A percentile compares a stretch with the other conserved stretches of the same genome.
These are phyloP conservation scores for Shargacucullia verbasci DNA, from an alignment of 2,888 invertebrate species.

Conservation along the genomic window DNA sequence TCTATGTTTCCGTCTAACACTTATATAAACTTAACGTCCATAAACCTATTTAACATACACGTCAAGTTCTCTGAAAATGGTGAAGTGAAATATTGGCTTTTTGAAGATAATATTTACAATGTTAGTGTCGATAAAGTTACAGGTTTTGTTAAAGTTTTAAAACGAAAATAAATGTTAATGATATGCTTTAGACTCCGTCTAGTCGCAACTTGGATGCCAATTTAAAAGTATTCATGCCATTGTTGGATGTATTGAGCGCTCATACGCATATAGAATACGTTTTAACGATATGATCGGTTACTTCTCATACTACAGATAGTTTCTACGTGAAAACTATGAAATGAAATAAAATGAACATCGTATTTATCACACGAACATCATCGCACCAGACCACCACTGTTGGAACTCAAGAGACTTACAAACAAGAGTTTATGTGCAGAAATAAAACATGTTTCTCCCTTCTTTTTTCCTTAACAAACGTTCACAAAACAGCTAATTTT, in stretches of 20 bases:
- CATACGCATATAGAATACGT: no score
- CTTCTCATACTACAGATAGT: no score
- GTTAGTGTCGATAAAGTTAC: slow-evolving; percentile 1
- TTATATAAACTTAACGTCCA: slow-evolving; percentile 1
- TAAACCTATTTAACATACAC: slow-evolving; percentile 18
- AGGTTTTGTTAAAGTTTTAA: slow-evolving; percentile 8
- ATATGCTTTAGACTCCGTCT: neutral
- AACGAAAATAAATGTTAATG: neutral
- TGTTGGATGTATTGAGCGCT: slow-evolving; percentile 25
- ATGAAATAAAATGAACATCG: no score
- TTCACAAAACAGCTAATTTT: no score
- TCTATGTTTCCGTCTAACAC: slow-evolving; percentile 1
- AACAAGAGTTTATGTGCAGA: no score
- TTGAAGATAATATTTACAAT: slow-evolving; percentile 3
- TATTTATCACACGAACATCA: no score
- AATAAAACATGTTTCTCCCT: no score
- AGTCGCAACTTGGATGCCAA: slow-evolving; percentile 5
- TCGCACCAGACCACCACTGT: no score
- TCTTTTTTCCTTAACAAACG: no score
- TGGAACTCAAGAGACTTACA: no score
- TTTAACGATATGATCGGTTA: no score
- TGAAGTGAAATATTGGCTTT: slow-evolving; percentile 13
- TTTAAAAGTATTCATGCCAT: slow-evolving; percentile 15
- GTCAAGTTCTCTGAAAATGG: slow-evolving; percentile 8
- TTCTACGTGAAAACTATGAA: no score